Percentiles rank a stretch among this genome's conserved stretches.
Evolutionary conservation across 2,113 vertebrate genomes (phyloP).

Genomic region (Chlorocebus sabaeus): DNA sequence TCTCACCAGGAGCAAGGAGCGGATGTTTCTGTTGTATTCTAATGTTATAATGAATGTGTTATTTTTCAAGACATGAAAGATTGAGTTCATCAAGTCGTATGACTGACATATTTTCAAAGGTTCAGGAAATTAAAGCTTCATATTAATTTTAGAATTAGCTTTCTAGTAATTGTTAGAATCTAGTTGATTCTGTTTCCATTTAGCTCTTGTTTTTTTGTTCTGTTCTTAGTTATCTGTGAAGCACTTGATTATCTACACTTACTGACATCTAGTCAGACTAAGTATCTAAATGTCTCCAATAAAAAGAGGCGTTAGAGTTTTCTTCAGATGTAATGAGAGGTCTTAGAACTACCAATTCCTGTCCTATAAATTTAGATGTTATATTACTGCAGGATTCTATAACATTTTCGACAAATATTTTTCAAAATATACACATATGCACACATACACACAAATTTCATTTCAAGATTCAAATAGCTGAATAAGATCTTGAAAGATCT

Average conservation of each 20-base stretch:
- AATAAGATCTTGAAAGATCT: background rate
- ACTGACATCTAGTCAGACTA: background rate
- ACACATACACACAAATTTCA: background rate
- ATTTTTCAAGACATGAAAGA: background rate
- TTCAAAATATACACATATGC: background rate
- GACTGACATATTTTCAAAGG: background rate
- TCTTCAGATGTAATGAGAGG: background rate
- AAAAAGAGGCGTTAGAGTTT: background rate
- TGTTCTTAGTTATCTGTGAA: background rate
- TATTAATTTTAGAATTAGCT: conserved; percentile 19
- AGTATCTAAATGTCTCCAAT: background rate
- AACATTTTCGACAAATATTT: background rate
- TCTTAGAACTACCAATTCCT: background rate
- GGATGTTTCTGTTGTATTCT: background rate
- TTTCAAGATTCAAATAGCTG: background rate
- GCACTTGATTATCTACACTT: background rate
- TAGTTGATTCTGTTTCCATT: background rate
- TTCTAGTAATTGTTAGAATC: background rate
- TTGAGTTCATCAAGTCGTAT: background rate
- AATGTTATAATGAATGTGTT: background rate
- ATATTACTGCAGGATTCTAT: background rate
- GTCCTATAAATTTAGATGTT: background rate
- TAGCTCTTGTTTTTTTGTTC: background rate
- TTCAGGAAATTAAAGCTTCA: background rate
- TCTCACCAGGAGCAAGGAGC: background rate